Evolutionary conservation across 2,113 vertebrate species (phyloP).

Genomic region (Oncorhynchus mykiss): DNA sequence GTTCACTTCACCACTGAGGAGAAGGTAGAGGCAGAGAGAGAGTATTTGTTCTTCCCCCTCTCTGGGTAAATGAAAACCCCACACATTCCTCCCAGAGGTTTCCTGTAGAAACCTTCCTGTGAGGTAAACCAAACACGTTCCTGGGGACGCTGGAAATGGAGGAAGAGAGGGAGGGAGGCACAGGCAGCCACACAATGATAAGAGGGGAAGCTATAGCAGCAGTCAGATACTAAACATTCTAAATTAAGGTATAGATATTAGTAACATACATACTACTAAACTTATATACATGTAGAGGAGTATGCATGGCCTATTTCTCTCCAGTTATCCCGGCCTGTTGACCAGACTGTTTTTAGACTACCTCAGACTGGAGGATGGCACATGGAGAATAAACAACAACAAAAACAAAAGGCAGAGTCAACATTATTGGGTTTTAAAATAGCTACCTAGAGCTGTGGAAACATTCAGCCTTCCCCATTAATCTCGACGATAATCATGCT

Average conservation of each 20-base stretch:
- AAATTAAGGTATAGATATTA: too few species aligned
- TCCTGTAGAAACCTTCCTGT: slow-evolving; percentile 43
- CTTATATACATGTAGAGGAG: too few species aligned
- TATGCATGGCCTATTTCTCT: too few species aligned
- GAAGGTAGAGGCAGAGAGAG: neutral
- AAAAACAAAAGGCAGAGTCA: too few species aligned
- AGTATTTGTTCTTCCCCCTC: too few species aligned
- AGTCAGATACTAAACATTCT: too few species aligned
- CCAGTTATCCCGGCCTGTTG: too few species aligned
- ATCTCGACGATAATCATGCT: slow-evolving; percentile 21
- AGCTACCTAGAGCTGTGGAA: slow-evolving; percentile 23
- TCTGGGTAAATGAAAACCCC: slow-evolving; percentile 32
- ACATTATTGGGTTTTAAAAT: neutral
- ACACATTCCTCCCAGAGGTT: slow-evolving; percentile 50
- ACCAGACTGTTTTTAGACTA: too few species aligned
- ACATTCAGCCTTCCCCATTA: slow-evolving; percentile 22
- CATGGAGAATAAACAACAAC: too few species aligned
- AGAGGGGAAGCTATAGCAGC: neutral
- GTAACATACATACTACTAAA: too few species aligned
- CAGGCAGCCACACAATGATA: neutral
- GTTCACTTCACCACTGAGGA: neutral
- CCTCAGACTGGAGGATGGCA: too few species aligned
- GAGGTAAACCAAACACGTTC: slow-evolving; percentile 44
- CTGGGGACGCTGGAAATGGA: slow-evolving; percentile 27
- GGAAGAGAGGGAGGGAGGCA: too few species aligned